These are phyloP conservation scores for Neoaliturus tenellus DNA, from an alignment of 2,888 invertebrate genomes.

Conservation along the genomic window DNA sequence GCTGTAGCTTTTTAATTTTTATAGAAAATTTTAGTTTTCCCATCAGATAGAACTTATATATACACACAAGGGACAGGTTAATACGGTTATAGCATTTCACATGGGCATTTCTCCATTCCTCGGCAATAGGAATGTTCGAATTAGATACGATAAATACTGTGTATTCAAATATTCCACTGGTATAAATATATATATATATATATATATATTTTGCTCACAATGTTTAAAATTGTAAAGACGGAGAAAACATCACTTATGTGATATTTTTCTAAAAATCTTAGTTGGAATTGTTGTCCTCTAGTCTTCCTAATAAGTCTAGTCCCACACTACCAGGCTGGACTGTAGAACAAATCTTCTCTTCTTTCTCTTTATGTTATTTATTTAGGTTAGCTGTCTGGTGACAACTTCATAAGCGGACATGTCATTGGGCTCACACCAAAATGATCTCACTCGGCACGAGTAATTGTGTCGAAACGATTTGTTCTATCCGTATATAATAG, in stretches of 20 bases:
- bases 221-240: conserved; percentile 36
- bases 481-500: not conserved
- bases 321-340: conserved; percentile 33
- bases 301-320: conserved; percentile 56
- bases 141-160: conserved; percentile 55
- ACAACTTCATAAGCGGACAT: not conserved
- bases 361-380: conserved; percentile 31
- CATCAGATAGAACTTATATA: conserved; percentile 41
- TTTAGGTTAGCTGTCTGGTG: conserved; percentile 35
- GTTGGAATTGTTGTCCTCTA: conserved; percentile 54
- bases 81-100: conserved; percentile 56
- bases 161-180: conserved; percentile 53
- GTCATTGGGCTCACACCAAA: conserved; percentile 21
- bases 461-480: conserved; percentile 4
- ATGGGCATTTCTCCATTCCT: conserved; percentile 59
- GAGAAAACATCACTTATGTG: conserved; percentile 48
- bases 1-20: conserved; percentile 54
- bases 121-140: conserved; percentile 53
- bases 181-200: conserved; percentile 48
- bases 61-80: not conserved
- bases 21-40: conserved; percentile 54
- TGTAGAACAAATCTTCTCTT: conserved; percentile 19
- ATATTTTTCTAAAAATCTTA: conserved; percentile 53
- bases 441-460: conserved; percentile 42
- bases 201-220: conserved; percentile 51